phyloP scores from a whole-genome alignment of 2,113 vertebrate genomes.

The Oreotrochilus melanogaster region DNA sequence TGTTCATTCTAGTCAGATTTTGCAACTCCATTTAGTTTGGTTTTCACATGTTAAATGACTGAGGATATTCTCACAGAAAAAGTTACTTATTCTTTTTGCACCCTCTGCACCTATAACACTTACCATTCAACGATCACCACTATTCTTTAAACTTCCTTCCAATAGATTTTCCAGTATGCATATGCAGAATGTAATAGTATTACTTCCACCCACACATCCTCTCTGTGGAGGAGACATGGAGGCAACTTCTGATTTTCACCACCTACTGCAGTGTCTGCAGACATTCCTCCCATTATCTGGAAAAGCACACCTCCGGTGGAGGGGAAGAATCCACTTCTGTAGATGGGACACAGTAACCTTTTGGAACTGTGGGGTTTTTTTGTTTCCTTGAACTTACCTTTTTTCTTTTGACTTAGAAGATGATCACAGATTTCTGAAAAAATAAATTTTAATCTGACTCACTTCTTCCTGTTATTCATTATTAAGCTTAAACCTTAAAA shows the following conservation, averaged over 20 bases:
- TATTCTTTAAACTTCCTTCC: neutral
- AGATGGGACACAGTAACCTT: neutral
- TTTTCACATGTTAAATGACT: neutral
- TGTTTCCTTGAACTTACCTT: neutral
- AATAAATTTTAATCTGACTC: neutral
- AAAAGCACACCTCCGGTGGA: neutral
- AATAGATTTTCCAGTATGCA: neutral
- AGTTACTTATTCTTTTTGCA: neutral
- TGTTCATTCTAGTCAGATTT: neutral
- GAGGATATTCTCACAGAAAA: neutral
- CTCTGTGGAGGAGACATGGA: neutral
- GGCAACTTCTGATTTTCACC: neutral
- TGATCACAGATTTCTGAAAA: neutral
- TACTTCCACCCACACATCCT: neutral
- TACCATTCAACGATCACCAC: neutral
- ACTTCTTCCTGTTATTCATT: neutral
- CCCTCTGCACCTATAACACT: neutral
- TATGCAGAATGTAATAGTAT: neutral
- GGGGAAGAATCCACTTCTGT: neutral
- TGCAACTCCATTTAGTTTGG: neutral
- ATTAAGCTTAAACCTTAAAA: neutral
- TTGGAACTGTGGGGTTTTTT: neutral
- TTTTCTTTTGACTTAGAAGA: neutral
- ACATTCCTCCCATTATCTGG: neutral
- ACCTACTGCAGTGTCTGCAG: neutral